Evolutionary conservation across 2,113 vertebrate genomes (phyloP), one percentile per base, ranked within the genome.

Genomic region (Blennius ocellaris): DNA sequence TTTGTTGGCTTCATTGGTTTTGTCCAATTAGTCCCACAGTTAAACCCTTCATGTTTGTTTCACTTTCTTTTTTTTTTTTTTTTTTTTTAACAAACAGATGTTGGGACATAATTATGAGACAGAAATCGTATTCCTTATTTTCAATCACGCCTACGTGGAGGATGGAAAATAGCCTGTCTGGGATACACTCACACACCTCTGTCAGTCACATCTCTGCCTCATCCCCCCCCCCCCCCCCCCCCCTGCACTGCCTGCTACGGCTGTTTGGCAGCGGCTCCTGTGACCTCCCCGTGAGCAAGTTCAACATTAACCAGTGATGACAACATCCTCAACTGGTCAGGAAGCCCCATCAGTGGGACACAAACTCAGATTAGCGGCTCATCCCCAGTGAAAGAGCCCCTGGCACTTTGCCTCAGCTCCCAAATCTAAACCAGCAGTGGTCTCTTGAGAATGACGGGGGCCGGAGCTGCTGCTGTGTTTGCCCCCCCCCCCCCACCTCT

Each of bases 291-390:
- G 51, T 76, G 72, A 87, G 68, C 81, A 82, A 84, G 81, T 87
- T 86, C 82, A 88, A 90, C 77, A 81, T 77, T 86, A 89, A 91
- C 74, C 84, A 83, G 81, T 82, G 78, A 83, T 88, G 85, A 90
- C 90, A 91, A 87, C 87, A 80, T 89, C 82, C 85, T 86, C 69
- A 80, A 85, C 79, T 72, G 73, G 83, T 77, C 83, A 87, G 90
- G 87, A 92, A 88, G 87, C 69, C 65, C 86, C 83, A 85, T 90
- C 69, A 85, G 83, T 84, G 83, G 78, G 83, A 91, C 84, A 82
- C 79, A 90, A 78, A 86, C 83, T 85, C 69, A 90, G 86, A 89
- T 91, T 88, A 88, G 89, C 65, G 74, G 86, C 84, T 88, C 87
- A 91, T 90, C 86, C 86, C 78, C 61, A 47, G 58, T 87, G 81